Evolutionary conservation across 2,888 invertebrate genomes (phyloP), one percentile per base, ranked within the genome.

Genomic region (Polyommatus icarus): DNA sequence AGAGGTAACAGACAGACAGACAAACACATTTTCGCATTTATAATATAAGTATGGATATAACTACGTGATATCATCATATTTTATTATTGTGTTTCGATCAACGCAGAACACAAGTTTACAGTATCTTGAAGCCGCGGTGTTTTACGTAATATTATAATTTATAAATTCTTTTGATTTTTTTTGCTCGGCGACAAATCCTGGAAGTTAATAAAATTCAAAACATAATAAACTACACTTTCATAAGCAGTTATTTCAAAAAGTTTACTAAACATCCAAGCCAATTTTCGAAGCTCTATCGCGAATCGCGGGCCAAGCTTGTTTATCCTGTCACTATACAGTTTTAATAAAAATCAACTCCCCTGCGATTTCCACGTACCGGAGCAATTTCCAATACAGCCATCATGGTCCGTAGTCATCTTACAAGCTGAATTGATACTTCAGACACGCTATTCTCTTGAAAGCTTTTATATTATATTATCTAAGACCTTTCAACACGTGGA

Each of bases 391-490:
- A 92, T 90, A 92, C 90, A 92, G 88, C 90, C 88, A 92, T 91
- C 89, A 83, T 85, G 85, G 87, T 86, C 88, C 87, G 90, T 90
- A 90, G 91, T 91, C 86, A 87, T 88, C 88, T 92, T 91, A 92
- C 92, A 92, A 91, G 90, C 88, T 90, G 91, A 92, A 93, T 92
- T 93, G 92, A 92, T 93, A 92, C 92, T 93, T 92, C 91, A 93
- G 92, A 92, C 92, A 88, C 88, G 90, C 90, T 90, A 90, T 92
- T 92, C 91, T 92, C 89, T 92, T 93, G 92, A 93, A 93, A 94
- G 93, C 91, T 93, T 93, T 92, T 92, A 91, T 93, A 93, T 93
- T 92, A 92, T 92, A 93, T 94, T 93, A 94, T 92, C 91, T 89
- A 89, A 91, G 90, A 91, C 90, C 91, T 92, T 90, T 87, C 85